These are phyloP conservation scores for Clitarchus hookeri DNA, from an alignment of 2,888 invertebrate species.

Conservation along the genomic window DNA sequence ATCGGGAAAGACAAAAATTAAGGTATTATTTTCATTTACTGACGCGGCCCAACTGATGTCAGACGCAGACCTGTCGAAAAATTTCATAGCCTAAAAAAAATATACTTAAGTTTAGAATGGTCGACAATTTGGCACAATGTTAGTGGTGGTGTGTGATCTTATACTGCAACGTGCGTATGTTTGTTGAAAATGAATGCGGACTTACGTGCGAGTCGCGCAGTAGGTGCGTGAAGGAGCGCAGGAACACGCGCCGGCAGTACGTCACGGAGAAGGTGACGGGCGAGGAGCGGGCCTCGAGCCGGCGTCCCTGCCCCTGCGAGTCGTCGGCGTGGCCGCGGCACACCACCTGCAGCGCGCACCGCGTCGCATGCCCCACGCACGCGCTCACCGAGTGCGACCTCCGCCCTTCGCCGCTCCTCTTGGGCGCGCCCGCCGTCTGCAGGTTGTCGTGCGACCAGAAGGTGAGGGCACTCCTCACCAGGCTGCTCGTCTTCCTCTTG, in stretches of 20 bases:
- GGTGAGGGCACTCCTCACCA: slow-evolving; percentile 35
- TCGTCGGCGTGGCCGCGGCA: not conserved
- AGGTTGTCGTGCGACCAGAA: slow-evolving; percentile 38
- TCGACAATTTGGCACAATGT: too few relatives aligned
- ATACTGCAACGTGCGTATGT: too few relatives aligned
- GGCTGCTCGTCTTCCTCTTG: slow-evolving; percentile 31
- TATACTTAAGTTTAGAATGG: too few relatives aligned
- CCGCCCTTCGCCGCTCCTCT: slow-evolving; percentile 18
- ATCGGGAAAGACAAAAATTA: too few relatives aligned
- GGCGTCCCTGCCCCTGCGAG: not conserved
- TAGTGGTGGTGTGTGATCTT: too few relatives aligned
- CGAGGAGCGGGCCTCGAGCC: not conserved
- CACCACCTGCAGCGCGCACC: slow-evolving; percentile 44
- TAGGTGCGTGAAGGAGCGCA: slow-evolving; percentile 45
- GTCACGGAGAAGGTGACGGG: slow-evolving; percentile 34
- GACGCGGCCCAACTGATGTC: too few relatives aligned
- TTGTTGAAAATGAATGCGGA: not conserved
- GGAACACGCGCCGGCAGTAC: slow-evolving; percentile 44
- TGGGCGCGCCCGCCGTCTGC: slow-evolving; percentile 5
- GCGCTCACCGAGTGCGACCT: slow-evolving; percentile 43
- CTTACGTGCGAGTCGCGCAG: slow-evolving; percentile 27
- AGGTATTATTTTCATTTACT: too few relatives aligned
- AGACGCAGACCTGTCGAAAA: too few relatives aligned
- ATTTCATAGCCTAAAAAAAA: too few relatives aligned
- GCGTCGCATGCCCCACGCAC: slow-evolving; percentile 43